Base-by-base conservation (phyloP, 2,113 vertebrate species). In the Natator depressus region DNA sequence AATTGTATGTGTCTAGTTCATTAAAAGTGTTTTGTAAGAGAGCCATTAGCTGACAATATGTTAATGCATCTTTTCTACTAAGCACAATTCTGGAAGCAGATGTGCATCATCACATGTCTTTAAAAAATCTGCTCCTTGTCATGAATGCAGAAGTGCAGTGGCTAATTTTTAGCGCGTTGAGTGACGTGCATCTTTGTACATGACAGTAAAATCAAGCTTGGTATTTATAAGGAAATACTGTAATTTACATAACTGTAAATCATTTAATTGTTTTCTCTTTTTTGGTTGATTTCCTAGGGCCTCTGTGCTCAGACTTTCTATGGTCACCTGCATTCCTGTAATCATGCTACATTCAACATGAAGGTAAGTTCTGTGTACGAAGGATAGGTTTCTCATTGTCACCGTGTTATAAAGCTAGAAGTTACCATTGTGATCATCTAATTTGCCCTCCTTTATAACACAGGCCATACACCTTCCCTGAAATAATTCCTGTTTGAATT, bases 281-380 rank as follows among this genome's bases (percentile, higher is more conserved):
- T 92, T 13, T 91, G 17, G 95, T 91, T 87, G 12, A 47, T 82
- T 95, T 95, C 87, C 82, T 62, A 98, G 98, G 97, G 97, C 11
- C 62, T 98, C 57, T 95, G 97, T 88, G 98, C 98, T 49, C 94
- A 98, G 35, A 98, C 97, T 1, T 98, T 99, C 82, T 98, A 87
- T 11, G 99, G 99, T 25, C 99, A 99, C 75, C 96, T 97, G 93
- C 98, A 98, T 91, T 98, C 98, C 16, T 98, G 98, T 87, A 99
- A 99, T 79, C 97, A 99, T 3, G 98, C 98, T 14, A 87, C 98
- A 13, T 98, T 98, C 95, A 98, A 97, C 88, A 89, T 88, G 31
- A 93, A 94, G 42, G 98, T 98, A 91, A 95, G 94, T 93, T 95
- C 13, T 90, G 3, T 5, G 1, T 57, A 42, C 0, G 0, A 12